Conservation (phyloP, 2,888 invertebrate genomes). For the Abrostola triplasia region DNA sequence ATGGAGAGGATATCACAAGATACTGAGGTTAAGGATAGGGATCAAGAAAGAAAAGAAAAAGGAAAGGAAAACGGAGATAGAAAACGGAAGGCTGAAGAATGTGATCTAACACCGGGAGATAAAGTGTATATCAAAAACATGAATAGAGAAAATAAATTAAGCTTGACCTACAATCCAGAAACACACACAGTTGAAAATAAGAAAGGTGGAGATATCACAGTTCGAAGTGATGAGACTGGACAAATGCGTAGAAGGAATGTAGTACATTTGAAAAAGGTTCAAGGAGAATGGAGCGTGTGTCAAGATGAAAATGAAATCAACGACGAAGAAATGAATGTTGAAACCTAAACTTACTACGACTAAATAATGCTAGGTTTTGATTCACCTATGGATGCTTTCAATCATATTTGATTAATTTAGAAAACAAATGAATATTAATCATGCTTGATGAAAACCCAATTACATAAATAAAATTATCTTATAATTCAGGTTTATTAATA, state of each 20-base stretch:
- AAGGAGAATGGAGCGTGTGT: slow-evolving; percentile 7
- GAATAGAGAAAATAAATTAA: slow-evolving; percentile 29
- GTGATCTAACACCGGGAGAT: slow-evolving; percentile 25
- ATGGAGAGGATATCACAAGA: slow-evolving; percentile 20
- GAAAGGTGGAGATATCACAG: slow-evolving; percentile 23
- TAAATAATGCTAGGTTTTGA: slow-evolving; percentile 1
- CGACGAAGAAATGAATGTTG: slow-evolving; percentile 11
- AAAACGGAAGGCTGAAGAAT: slow-evolving; percentile 27
- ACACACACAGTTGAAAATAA: slow-evolving; percentile 29
- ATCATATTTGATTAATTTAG: slow-evolving; percentile 7
- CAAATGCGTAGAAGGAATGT: slow-evolving; percentile 14
- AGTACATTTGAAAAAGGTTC: slow-evolving; percentile 25
- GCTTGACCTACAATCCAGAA: slow-evolving; percentile 18
- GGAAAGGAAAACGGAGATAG: slow-evolving; percentile 37
- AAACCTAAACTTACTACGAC: slow-evolving; percentile 6
- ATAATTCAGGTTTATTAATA: slow-evolving; percentile 5
- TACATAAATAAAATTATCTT: slow-evolving; percentile 4
- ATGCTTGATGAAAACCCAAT: neutral
- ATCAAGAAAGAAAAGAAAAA: slow-evolving; percentile 41
- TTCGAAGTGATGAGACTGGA: slow-evolving; percentile 37
- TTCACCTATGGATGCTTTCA: slow-evolving; percentile 4
- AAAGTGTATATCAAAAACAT: slow-evolving; percentile 39
- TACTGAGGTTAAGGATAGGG: slow-evolving; percentile 41
- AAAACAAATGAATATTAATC: slow-evolving; percentile 5
- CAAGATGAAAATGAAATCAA: slow-evolving; percentile 11